Base-by-base conservation (phyloP, 1,140 invertebrate genomes). In the Trissolcus basalis region DNA sequence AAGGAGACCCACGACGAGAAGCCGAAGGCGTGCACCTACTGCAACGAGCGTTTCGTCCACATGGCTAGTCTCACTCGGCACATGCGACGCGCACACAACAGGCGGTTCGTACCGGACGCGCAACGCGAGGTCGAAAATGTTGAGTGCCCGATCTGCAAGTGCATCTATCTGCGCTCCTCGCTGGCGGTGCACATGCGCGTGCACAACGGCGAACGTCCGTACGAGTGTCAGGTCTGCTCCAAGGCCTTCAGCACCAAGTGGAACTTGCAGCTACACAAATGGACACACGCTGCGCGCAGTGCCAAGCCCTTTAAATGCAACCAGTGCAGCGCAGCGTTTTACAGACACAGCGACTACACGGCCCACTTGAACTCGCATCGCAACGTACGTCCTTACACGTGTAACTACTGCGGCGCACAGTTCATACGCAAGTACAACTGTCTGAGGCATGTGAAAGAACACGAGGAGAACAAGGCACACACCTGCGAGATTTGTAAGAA, bases 341-440 rank as follows among this genome's bases (percentile, higher is more conserved):
- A 95, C 58, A 90, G 94, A 2, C 92, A 94, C 79, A 90, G 91
- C 44, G 94, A 96, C 80, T 94, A 94, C 81, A 91, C 93, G 4
- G 93, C 94, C 11, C 96, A 97, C 86, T 93, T 96, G 91, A 93
- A 95, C 85, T 92, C 94, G 19, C 94, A 95, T 87, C 92, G 93
- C 65, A 92, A 93, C 55, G 91, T 95, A 36, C 91, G 93, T 58
- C 94, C 94, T 1, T 97, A 95, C 85, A 95, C 94, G 0, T 97
- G 96, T 85, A 97, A 97, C 81, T 94, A 96, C 84, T 98, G 97
- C 85, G 96, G 96, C 19, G 95, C 96, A 47, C 94, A 96, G 81
- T 98, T 98, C 85, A 97, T 96, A 54, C 91, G 96, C 14, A 96
- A 97, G 82, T 96, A 96, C 83, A 97, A 97, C 83, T 95, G 97